Evolutionary conservation across 2,888 invertebrate species (phyloP).

Genomic region (Amphimallon solstitiale): DNA sequence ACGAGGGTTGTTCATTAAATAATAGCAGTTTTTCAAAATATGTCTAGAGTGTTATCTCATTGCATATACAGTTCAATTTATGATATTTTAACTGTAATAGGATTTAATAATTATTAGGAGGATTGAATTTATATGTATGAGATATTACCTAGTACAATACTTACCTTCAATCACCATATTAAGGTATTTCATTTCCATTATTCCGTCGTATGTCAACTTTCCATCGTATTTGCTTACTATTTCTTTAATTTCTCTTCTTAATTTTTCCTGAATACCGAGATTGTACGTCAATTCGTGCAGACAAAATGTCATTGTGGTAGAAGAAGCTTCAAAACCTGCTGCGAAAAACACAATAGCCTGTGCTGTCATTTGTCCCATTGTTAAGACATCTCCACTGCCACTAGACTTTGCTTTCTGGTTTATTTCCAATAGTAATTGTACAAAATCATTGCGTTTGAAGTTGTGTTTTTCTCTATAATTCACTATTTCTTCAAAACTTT

Average conservation of each 20-base stretch:
- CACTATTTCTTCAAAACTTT: slow-evolving; percentile 39
- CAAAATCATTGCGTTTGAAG: slow-evolving; percentile 16
- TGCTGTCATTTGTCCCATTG: slow-evolving; percentile 47
- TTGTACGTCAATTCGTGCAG: slow-evolving; percentile 59
- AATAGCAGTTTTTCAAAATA: no score
- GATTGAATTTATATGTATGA: no score
- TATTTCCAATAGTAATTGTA: neutral
- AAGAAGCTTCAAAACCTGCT: slow-evolving; percentile 64
- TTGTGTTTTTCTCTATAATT: slow-evolving; percentile 31
- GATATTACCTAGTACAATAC: no score
- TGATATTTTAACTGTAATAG: no score
- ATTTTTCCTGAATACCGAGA: slow-evolving; percentile 59
- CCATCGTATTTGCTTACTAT: no score
- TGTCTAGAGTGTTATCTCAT: no score
- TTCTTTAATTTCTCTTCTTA: slow-evolving; percentile 58
- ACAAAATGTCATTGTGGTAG: slow-evolving; percentile 57
- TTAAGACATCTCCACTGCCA: neutral
- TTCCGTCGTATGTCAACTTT: no score
- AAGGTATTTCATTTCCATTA: no score
- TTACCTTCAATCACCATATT: no score
- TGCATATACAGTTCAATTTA: no score
- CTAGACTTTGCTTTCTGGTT: neutral
- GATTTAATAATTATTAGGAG: no score
- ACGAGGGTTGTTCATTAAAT: slow-evolving; percentile 56
- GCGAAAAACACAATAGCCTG: slow-evolving; percentile 60